These are phyloP conservation scores for Mnemiopsis leidyi DNA, from an alignment of 37 sponge, comb jelly and placozoan genomes.

Conservation along the genomic window DNA sequence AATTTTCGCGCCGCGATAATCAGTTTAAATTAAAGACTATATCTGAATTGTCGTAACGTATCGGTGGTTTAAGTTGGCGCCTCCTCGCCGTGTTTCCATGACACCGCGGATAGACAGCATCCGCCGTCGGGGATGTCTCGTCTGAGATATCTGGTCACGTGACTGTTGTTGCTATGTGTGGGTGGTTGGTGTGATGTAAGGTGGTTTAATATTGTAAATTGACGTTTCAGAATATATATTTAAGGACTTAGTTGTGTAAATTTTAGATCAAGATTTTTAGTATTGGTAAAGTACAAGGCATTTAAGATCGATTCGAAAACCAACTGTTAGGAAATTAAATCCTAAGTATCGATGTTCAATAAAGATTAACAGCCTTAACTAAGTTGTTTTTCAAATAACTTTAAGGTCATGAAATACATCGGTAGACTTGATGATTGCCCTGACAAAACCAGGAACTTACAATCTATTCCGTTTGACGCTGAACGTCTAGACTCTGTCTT, in stretches of 20 bases:
- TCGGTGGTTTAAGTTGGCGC: neutral
- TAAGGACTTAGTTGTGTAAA: too few relatives aligned
- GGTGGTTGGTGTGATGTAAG: neutral
- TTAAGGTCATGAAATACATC: too few relatives aligned
- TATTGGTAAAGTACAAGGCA: too few relatives aligned
- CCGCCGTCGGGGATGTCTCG: neutral
- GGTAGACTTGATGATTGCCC: too few relatives aligned
- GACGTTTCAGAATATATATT: too few relatives aligned
- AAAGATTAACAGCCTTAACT: too few relatives aligned
- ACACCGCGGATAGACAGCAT: neutral
- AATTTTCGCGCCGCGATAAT: neutral
- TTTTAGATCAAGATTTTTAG: too few relatives aligned
- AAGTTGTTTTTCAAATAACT: too few relatives aligned
- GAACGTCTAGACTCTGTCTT: neutral
- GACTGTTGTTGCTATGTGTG: neutral
- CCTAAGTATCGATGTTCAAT: too few relatives aligned
- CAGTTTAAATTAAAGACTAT: neutral
- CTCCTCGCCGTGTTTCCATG: neutral
- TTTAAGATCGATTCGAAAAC: too few relatives aligned
- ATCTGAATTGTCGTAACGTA: neutral
- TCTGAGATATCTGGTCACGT: neutral
- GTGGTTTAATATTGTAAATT: too few relatives aligned
- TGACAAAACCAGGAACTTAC: neutral
- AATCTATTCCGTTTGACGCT: neutral
- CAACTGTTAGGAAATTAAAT: too few relatives aligned